Conservation (phyloP, 2,797 vertebrate species). For the Eremophila alpestris region DNA sequence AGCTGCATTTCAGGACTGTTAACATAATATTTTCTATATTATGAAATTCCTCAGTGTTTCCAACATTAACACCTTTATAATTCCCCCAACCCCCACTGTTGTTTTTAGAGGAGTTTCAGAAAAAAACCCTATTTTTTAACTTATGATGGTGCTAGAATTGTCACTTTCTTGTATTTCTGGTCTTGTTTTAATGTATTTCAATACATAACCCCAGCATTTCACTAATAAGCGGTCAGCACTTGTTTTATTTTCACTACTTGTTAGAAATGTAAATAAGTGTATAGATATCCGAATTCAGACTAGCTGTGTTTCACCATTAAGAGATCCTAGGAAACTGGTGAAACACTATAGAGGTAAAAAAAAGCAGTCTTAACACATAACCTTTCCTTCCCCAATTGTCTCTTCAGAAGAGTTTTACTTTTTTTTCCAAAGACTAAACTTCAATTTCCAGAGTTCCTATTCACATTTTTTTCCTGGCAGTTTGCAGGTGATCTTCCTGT, state of each 20-base stretch:
- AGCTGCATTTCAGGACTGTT: background rate
- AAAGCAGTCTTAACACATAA: background rate
- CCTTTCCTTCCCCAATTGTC: background rate
- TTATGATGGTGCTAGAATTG: background rate
- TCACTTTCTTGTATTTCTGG: background rate
- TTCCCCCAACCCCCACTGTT: accelerated
- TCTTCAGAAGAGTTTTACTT: background rate
- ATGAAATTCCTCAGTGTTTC: background rate
- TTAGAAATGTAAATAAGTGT: background rate
- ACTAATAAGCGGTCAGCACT: background rate
- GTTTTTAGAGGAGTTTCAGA: background rate
- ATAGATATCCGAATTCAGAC: background rate
- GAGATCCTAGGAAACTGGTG: background rate
- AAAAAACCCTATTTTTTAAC: background rate
- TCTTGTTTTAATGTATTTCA: background rate
- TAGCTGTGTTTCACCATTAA: background rate
- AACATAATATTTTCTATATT: background rate
- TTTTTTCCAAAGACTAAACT: background rate
- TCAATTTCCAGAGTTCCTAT: background rate
- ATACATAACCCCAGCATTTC: background rate
- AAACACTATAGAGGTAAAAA: background rate
- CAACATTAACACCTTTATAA: background rate
- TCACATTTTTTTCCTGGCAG: background rate
- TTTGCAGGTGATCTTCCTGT: background rate
- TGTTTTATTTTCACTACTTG: background rate